phyloP scores from a whole-genome alignment of 35 echinoderm and acorn worm genomes.

The Hemicentrotus pulcherrimus region DNA sequence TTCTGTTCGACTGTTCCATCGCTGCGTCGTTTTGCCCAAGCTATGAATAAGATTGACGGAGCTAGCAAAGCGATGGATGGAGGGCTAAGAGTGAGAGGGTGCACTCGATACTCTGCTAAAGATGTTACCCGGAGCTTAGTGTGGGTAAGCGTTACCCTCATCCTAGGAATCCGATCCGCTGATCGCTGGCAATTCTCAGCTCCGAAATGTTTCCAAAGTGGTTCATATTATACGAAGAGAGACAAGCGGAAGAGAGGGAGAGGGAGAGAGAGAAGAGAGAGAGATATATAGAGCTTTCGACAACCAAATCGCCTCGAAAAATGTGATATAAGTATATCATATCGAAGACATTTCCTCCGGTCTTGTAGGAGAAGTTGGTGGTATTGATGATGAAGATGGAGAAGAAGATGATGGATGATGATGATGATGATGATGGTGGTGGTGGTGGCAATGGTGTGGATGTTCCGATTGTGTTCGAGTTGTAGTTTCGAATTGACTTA shows the following conservation, averaged over 20 bases:
- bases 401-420: neutral
- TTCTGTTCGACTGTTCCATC: neutral
- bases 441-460: neutral
- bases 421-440: neutral
- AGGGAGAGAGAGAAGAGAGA: neutral
- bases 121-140: conserved; percentile 7
- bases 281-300: neutral
- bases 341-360: neutral
- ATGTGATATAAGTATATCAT: conserved; percentile 5
- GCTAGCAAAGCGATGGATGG: neutral
- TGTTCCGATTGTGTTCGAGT: neutral
- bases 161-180: neutral
- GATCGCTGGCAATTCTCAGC: neutral
- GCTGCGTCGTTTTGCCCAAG: neutral
- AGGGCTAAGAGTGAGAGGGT: neutral
- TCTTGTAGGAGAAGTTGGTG: neutral
- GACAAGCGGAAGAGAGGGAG: neutral
- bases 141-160: neutral
- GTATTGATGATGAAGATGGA: neutral
- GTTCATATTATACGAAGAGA: neutral
- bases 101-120: neutral
- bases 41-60: conserved; percentile 42
- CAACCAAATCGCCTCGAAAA: neutral
- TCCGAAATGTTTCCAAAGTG: conserved; percentile 34
- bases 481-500: neutral